A percentile compares a stretch with the other conserved stretches of the same genome.
These are phyloP conservation scores for Xiphophorus birchmanni DNA, from an alignment of 2,797 vertebrate species.

Conservation along the genomic window DNA sequence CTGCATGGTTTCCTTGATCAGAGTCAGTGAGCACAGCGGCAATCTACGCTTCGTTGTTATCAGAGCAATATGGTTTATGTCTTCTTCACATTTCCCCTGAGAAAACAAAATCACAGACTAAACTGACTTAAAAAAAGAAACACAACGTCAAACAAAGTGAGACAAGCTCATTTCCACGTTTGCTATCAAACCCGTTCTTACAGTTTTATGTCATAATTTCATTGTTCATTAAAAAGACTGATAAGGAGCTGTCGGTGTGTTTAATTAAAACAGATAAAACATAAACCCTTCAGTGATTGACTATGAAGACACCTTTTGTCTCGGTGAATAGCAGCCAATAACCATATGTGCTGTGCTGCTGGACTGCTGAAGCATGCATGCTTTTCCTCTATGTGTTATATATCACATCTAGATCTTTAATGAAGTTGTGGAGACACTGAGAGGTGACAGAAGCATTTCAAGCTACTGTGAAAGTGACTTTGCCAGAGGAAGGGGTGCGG, in stretches of 20 bases:
- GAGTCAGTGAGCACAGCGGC: slow-evolving; percentile 57
- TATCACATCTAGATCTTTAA: slow-evolving; percentile 46
- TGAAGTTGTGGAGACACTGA: slow-evolving; percentile 22
- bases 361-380: background rate
- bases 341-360: background rate
- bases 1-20: slow-evolving; percentile 62
- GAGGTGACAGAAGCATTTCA: slow-evolving; percentile 27
- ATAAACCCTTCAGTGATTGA: background rate
- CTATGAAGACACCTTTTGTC: background rate
- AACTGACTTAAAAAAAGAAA: slow-evolving; percentile 23
- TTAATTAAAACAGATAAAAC: slow-evolving; percentile 18
- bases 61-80: slow-evolving; percentile 32
- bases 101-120: slow-evolving; percentile 36
- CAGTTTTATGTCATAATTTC: background rate
- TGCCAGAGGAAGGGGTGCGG: slow-evolving; percentile 18
- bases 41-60: slow-evolving; percentile 53
- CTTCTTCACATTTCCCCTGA: slow-evolving; percentile 33
- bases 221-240: slow-evolving; percentile 4
- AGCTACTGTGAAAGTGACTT: slow-evolving; percentile 48
- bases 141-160: slow-evolving; percentile 6
- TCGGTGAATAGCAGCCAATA: background rate
- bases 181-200: slow-evolving; percentile 2
- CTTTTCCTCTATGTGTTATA: background rate
- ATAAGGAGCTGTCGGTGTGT: slow-evolving; percentile 1
- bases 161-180: slow-evolving; percentile 16